Conservation (phyloP, 2,888 invertebrate genomes). For the Trichogramma dendrolimi region DNA sequence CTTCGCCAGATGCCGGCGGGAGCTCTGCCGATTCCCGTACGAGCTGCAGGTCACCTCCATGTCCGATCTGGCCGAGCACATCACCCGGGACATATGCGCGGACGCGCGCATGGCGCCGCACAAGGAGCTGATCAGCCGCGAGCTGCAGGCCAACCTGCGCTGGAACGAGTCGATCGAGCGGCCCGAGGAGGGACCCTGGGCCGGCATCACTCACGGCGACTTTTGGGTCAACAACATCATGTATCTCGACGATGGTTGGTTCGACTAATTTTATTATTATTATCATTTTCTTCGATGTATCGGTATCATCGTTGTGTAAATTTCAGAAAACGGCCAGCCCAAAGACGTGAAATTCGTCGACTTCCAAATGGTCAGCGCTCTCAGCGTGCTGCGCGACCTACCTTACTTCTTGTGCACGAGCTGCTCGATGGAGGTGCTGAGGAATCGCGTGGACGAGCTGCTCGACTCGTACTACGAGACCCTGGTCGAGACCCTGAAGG, state of each 20-base stretch:
- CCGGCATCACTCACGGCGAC: background rate
- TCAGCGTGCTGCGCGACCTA: background rate
- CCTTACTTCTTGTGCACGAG: conserved; percentile 3
- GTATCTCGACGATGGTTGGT: background rate
- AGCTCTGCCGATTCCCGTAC: too few relatives aligned
- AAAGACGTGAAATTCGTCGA: conserved; percentile 1
- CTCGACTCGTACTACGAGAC: conserved; percentile 3
- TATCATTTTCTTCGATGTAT: background rate
- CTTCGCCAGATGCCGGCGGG: conserved; percentile 46
- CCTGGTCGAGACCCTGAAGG: background rate
- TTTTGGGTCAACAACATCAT: background rate
- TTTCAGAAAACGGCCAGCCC: background rate
- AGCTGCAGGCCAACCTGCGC: too few relatives aligned
- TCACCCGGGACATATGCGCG: too few relatives aligned
- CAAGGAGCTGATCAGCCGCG: too few relatives aligned
- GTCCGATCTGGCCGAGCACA: too few relatives aligned
- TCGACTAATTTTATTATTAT: too few relatives aligned
- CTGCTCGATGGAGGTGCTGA: background rate
- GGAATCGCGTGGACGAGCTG: conserved; percentile 7
- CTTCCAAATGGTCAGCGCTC: background rate
- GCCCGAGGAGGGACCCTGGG: conserved; percentile 37
- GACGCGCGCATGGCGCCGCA: too few relatives aligned
- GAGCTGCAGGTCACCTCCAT: too few relatives aligned
- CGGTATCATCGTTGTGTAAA: too few relatives aligned
- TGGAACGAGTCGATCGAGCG: too few relatives aligned